Base-by-base conservation (phyloP, 2,797 vertebrate genomes). In the Emys orbicularis region DNA sequence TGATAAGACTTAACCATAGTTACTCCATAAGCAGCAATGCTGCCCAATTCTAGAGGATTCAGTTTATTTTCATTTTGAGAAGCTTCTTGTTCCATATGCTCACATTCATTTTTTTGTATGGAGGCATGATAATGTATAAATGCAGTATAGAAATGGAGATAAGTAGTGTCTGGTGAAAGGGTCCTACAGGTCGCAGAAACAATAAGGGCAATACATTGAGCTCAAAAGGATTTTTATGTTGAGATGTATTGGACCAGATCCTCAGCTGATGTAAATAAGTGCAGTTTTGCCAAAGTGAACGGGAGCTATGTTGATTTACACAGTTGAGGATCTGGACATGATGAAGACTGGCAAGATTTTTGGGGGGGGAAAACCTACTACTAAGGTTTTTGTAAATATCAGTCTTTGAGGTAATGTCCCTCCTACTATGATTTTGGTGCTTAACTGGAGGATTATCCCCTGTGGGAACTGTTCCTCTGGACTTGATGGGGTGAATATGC, bases 311-410 rank as follows among this genome's bases (percentile, higher is more conserved):
- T 19, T 76, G 53, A 25, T 19, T 49, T 49, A n/a, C 53, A 21
- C 41, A 49, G 13, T 31, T 56, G 18, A 49, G 53, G 19, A 41
- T 4, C 21, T 44, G 29, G 25, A 27, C 9, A 57, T 37, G 21
- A 68, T 34, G 16, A 52, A 23, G 83, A 77, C 6, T 57, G 6
- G 31, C 23, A 4, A 8, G 2, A 12, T 83, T 80, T 57, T 57
- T 1, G 2, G 56, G 57, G 79, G 79, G 31, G 47, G 83, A 2
- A 53, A 53, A 21, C 18, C 52, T 7, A 1, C 0, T 6, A 0
- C 29, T 3, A 34, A 11, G 31, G 68, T 15, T 4, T 83, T 84
- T 57, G 54, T 84, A 54, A 1, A 0, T 52, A 27, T 5, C 15
- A 50, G 12, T 9, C 2, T 59, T 79, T 65, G n/a, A 94, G 5